Percentiles rank a stretch among this genome's conserved stretches.
Conservation (phyloP, 2,797 vertebrate genomes). For the Myripristis murdjan region DNA sequence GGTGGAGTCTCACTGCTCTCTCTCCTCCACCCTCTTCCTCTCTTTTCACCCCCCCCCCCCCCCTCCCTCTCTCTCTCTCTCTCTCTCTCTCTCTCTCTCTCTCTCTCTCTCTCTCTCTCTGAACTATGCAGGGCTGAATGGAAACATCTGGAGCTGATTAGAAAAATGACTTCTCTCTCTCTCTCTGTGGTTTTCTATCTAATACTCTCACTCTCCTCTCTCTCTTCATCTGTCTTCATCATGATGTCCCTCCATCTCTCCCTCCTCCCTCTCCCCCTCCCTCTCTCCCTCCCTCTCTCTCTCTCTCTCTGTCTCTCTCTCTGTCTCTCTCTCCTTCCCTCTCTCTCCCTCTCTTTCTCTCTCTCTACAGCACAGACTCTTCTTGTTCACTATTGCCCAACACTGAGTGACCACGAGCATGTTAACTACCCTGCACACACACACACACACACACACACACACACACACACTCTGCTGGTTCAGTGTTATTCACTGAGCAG, state of each 20-base stretch:
- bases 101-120: slow-evolving; percentile 15
- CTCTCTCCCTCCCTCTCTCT: background rate
- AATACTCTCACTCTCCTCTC: background rate
- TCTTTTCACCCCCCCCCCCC: slow-evolving; percentile 9
- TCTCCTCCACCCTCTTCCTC: slow-evolving; percentile 4
- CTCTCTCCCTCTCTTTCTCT: background rate
- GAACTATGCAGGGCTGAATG: slow-evolving; percentile 47
- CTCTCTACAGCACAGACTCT: slow-evolving; percentile 40
- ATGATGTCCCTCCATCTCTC: too few species aligned
- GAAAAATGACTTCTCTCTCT: slow-evolving; percentile 28
- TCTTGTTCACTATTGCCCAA: slow-evolving; percentile 46
- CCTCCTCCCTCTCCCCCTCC: background rate
- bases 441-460: too few species aligned
- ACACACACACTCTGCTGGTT: background rate
- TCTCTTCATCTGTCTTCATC: too few species aligned
- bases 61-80: slow-evolving; percentile 10
- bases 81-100: background rate
- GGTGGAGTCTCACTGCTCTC: slow-evolving; percentile 38
- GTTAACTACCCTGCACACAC: slow-evolving; percentile 54
- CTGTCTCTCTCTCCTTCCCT: slow-evolving; percentile 1
- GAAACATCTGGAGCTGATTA: slow-evolving; percentile 63
- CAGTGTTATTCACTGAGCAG: too few species aligned
- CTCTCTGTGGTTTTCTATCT: slow-evolving; percentile 29
- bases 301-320: background rate
- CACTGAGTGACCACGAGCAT: slow-evolving; percentile 48